Base-by-base conservation (phyloP, 2,888 invertebrate genomes). In the Phortica okadai region DNA sequence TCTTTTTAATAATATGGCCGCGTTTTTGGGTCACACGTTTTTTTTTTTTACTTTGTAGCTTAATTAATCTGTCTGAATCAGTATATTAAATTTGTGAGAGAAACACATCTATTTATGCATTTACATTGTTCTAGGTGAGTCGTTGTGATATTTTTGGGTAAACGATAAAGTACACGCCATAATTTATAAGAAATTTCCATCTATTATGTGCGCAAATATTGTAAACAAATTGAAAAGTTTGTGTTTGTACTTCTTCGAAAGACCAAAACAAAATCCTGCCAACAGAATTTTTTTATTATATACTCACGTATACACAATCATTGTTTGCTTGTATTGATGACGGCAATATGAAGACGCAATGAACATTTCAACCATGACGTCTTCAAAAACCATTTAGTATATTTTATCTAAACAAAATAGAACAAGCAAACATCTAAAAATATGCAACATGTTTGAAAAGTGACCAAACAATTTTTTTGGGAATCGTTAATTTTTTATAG, bases 101-200 rank as follows among this genome's bases (percentile, higher is more conserved):
- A 62, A 21, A 1, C 8, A 21, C 62, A 62, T 16, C 21, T 62
- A 10, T 62, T 14, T 25, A 10, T 62, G 25, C 10, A 25, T 10
- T 16, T 25, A 16, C 16, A 62, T 21, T 62, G 16, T 25, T 7
- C 10, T 16, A 56, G 33, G 54, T 70, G 70, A 70, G 70, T 70
- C 70, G 70, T 70, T 70, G 8, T 14, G 70, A 54, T 70, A 70
- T 70, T 70, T 70, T 70, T 50, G 54, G 21, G 45, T 45, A 44
- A 8, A n/a, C 2, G 7, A 25, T 8, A 56, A 56, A n/a, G 56
- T 33, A 56, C 14, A n/a, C 56, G 16, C n/a, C 6, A 56, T 6
- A 11, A 16, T 56, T 14, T 6, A 56, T 10, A 16, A 56, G 56
- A 11, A 64, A 33, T 25, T 33, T 33, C 25, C 10, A 64, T 33